Evolutionary conservation across 2,888 invertebrate genomes (phyloP).

Genomic region (Drymonia ruficornis): DNA sequence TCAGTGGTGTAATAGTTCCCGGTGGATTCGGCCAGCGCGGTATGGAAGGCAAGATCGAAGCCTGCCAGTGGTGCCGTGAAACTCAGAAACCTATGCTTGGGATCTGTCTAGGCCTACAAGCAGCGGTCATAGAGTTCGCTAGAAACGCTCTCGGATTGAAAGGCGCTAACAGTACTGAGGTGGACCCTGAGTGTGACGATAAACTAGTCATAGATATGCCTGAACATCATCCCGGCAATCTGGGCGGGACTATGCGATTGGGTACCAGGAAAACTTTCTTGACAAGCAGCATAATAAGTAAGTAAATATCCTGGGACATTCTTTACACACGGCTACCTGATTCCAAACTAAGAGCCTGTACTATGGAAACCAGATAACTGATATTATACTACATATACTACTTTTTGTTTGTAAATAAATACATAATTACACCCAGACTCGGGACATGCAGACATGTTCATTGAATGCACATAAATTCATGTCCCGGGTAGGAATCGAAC

Average conservation of each 20-base stretch:
- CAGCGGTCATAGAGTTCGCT: constrained; percentile 97
- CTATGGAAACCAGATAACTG: no score
- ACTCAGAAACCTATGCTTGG: constrained; percentile 97
- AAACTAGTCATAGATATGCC: constrained; percentile 99
- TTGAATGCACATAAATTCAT: no score
- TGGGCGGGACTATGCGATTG: constrained; percentile 99
- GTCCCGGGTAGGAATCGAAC: no score
- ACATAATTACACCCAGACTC: no score
- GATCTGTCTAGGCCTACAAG: constrained; percentile 99
- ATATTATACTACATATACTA: no score
- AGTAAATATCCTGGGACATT: no score
- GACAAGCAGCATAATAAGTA: constrained; percentile 86
- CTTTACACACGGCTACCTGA: no score
- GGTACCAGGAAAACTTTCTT: constrained; percentile 96
- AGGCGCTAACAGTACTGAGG: constrained; percentile 95
- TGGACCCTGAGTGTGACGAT: constrained; percentile 88
- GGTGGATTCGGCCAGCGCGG: constrained; percentile 99
- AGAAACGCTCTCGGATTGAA: constrained; percentile 91
- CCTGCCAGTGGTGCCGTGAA: constrained; percentile 96
- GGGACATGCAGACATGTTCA: no score
- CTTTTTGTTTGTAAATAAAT: no score
- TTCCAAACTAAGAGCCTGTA: no score
- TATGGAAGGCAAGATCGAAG: constrained; percentile 97
- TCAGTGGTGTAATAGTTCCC: constrained; percentile 96
- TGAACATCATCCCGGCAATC: constrained; percentile 96